Evolutionary conservation across 2,888 invertebrate genomes (phyloP), one percentile per base, ranked within the genome.

Genomic region (Patella depressa): DNA sequence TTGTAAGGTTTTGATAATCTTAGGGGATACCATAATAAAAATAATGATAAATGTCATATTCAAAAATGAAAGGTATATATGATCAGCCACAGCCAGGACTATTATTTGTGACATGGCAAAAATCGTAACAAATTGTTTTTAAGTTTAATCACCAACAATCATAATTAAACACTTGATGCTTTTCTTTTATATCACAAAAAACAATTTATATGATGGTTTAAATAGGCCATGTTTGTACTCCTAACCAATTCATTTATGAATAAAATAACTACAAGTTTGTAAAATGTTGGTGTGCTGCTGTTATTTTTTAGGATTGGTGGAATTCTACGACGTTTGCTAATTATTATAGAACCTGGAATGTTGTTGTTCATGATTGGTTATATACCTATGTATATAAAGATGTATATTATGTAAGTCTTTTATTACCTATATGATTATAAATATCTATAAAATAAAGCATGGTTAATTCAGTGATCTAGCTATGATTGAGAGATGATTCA

Each of bases 331-430:
- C 95, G n/a, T 97, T 95, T 91, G 94, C 95, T 0, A 93, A 93
- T 17, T 98, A 95, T 91, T 98, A 96, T 91, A 94, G 97, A n/a
- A 95, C 95, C 5, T 98, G 98, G 98, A 99, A 99, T 91, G 94
- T 96, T 19, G 95, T 98, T 0, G 97, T 98, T 0, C 96, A 98
- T 90, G 96, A 97, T 85, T 99, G 98, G 98, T 93, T 98, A 0
- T 96, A 97, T 86, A 94, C 95, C 5, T 97, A 98, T 91, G 93
- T 99, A 79, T 97, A 97, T 92, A 94, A 94, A 86, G 97, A 97
- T 85, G 81, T 91, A 69, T 88, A 83, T 80, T 85, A 82, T 85
- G 90, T 91, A 80, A 73, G 79, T 70, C n/a, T 11, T 24, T 45
- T 19, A 76, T 45, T 45, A 72, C 15, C 19, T 72, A n/a, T 29